Evolutionary conservation across 2,888 invertebrate genomes (phyloP), one percentile per base, ranked within the genome.

Genomic region (Tetragnatha montana): DNA sequence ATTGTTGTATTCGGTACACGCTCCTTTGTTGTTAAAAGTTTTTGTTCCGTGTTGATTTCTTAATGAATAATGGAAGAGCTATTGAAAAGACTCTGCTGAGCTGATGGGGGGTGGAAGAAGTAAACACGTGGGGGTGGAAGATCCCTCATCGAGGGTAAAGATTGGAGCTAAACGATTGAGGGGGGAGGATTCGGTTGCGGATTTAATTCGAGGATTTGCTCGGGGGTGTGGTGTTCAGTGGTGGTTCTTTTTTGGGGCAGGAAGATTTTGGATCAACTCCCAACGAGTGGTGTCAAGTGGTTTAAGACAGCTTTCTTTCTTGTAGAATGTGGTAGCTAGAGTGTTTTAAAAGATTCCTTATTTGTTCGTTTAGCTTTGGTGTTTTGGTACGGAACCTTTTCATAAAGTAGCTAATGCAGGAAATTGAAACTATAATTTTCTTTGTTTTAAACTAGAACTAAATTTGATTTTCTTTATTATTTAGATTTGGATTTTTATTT

Each of bases 51-150:
- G 75, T 75, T 84, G 83, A 84, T 84, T 84, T 84, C 83, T 84
- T 84, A 76, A 84, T 84, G 83, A 84, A 84, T 84, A 84, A 84
- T 84, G 83, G 83, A 84, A 76, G 21, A 84, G 69, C 75, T 76
- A 84, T 84, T 76, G 83, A 82, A 74, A 51, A 74, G 74, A 74
- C 51, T 17, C 14, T 47, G n/a, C n/a, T 8, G 51, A 80, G 68
- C 68, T 51, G 10, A 35, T 35, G 35, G 4, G 4, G 35, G 35
- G 35, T 35, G 35, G 35, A 35, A 35, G 35, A 35, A 35, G 35
- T 35, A 35, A 35, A 35, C 35, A 35, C 35, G 35, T 35, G 35
- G 35, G 35, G 60, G 60, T 17, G 60, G 17, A 12, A 60, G 17
- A 60, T 60, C 60, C 17, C 60, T 60, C 60, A 10, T 60, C 10